Base-by-base conservation (phyloP, 2,797 vertebrate genomes). In the Sus cebifrons region DNA sequence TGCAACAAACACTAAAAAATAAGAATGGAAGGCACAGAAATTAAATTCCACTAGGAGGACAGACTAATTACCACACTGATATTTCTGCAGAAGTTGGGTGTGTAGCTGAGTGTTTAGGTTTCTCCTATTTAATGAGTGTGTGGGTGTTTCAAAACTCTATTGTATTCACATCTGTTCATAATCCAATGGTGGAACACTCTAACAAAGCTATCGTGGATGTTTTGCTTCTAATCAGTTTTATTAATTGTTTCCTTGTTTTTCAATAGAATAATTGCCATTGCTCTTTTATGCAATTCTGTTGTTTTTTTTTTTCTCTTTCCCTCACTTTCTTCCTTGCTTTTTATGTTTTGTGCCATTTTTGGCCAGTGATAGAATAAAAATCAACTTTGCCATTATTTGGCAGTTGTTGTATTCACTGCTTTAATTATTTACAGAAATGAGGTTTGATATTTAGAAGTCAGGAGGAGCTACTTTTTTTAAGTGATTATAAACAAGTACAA, bases 241-340 rank as follows among this genome's bases (percentile, higher is more conserved):
- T 94, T 95, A 92, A 92, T 81, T 93, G 74, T 86, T 97, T 95
- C 71, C 83, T 77, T 86, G 20, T 82, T 96, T 96, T 93, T 78
- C 67, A 89, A 32, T 70, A 62, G 92, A 97, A 84, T 96, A 92
- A 94, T 94, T 92, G 85, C 18, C 89, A 82, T 96, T 86, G 17
- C 56, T 74, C 86, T 49, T 85, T 52, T 20, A 68, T 21, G 11
- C 1, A 62, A 14, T 56, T 6, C 11, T 12, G 8, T 32, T n/a
- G 40, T 40, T 73, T 13, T 23, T 27, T 25, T 54, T 25, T 11
- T 29, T 11, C 7, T 85, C 23, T 87, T 14, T 83, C 49, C 73
- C 13, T 83, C 7, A 27, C 27, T 60, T 21, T 27, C 17, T 79
- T 4, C 52, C 2, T 62, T 20, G 74, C 23, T 81, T 65, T 6